Conservation (phyloP, 2,888 invertebrate species). For the Hydriomena furcata region DNA sequence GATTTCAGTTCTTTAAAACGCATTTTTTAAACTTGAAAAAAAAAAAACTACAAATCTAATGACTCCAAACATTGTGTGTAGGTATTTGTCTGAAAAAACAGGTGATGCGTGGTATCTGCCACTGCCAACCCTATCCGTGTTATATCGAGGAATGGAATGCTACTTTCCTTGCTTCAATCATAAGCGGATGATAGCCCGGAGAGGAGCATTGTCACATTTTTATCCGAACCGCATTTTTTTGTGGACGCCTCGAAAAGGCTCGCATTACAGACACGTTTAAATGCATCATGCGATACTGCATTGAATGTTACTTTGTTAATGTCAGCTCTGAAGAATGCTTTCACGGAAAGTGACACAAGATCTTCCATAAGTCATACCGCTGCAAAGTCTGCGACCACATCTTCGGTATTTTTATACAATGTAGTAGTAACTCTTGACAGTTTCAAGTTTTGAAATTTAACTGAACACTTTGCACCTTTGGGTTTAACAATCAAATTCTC, state of each 20-base stretch:
- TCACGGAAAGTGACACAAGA: slow-evolving; percentile 21
- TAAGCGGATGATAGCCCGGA: slow-evolving; percentile 59
- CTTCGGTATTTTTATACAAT: background rate
- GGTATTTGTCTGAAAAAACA: background rate
- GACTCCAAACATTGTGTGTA: too few relatives aligned
- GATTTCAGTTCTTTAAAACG: too few relatives aligned
- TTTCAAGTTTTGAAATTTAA: background rate
- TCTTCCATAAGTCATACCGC: slow-evolving; percentile 15
- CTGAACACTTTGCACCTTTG: too few relatives aligned
- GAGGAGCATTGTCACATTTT: slow-evolving; percentile 55
- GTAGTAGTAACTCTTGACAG: background rate
- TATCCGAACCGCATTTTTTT: slow-evolving; percentile 41
- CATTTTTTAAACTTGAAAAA: too few relatives aligned
- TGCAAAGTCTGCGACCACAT: background rate
- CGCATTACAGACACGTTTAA: slow-evolving; percentile 46
- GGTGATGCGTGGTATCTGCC: background rate
- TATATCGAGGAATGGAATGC: slow-evolving; percentile 62
- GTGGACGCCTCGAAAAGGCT: slow-evolving; percentile 43
- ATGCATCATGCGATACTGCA: slow-evolving; percentile 35
- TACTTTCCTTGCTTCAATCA: slow-evolving; percentile 62
- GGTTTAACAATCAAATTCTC: background rate
- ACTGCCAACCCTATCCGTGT: slow-evolving; percentile 33
- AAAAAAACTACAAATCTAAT: too few relatives aligned
- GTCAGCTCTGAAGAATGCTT: slow-evolving; percentile 21
- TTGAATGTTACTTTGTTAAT: slow-evolving; percentile 30